Percentiles rank a stretch among this genome's conserved stretches.
These are phyloP conservation scores for Electrona antarctica DNA, from an alignment of 2,113 vertebrate genomes.

Conservation along the genomic window DNA sequence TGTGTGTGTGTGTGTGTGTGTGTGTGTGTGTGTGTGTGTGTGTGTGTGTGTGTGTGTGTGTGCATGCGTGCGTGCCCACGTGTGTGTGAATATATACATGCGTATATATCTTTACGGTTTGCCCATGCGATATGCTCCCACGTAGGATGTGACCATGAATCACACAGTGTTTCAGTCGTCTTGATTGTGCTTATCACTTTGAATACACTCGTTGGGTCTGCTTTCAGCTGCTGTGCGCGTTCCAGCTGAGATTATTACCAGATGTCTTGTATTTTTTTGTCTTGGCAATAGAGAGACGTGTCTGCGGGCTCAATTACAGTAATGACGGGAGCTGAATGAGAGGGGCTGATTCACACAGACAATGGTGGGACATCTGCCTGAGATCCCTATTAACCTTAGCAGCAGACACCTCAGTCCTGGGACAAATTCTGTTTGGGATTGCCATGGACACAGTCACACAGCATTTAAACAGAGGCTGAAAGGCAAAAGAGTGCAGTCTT, in stretches of 20 bases:
- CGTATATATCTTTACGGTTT: slow-evolving; percentile 42
- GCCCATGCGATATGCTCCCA: slow-evolving; percentile 30
- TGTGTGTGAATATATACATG: neutral
- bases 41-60: slow-evolving; percentile 17
- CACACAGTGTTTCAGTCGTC: slow-evolving; percentile 45
- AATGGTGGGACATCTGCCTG: slow-evolving; percentile 76
- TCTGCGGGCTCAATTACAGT: slow-evolving; percentile 76
- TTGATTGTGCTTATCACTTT: slow-evolving; percentile 67
- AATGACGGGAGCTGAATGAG: slow-evolving; percentile 73
- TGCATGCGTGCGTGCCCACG: neutral
- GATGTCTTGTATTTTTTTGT: slow-evolving; percentile 77
- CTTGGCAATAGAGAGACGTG: slow-evolving; percentile 64
- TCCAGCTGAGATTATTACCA: slow-evolving; percentile 76
- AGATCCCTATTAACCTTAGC: slow-evolving; percentile 71
- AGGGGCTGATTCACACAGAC: slow-evolving; percentile 68
- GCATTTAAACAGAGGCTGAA: slow-evolving; percentile 35
- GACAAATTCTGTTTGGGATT: slow-evolving; percentile 66
- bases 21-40: slow-evolving; percentile 24
- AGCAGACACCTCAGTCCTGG: slow-evolving; percentile 56
- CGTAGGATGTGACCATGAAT: slow-evolving; percentile 48
- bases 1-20: slow-evolving; percentile 27
- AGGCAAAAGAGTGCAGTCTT: slow-evolving; percentile 26
- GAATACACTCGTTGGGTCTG: slow-evolving; percentile 62
- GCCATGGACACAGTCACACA: slow-evolving; percentile 56
- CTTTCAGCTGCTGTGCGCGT: slow-evolving; percentile 65